These are phyloP conservation scores for Asarcornis scutulata DNA, from an alignment of 2,113 vertebrate genomes.

Conservation along the genomic window DNA sequence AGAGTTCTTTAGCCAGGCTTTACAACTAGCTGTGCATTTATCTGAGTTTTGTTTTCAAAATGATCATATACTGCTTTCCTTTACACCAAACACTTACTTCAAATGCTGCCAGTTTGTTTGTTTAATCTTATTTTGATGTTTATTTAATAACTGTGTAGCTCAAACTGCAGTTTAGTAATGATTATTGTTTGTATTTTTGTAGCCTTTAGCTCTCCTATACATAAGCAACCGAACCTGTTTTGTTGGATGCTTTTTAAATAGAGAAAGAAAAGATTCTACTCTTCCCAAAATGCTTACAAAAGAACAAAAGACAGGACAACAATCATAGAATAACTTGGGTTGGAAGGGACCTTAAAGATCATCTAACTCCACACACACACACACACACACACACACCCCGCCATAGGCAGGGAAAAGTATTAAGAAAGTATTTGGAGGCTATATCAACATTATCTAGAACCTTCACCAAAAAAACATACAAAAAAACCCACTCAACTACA, in stretches of 20 bases:
- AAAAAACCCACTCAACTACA: not conserved
- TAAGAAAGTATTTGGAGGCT: not conserved
- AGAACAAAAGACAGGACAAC: not conserved
- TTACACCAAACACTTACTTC: not conserved
- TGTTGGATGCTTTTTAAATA: not conserved
- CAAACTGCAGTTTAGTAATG: not conserved
- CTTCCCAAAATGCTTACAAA: not conserved
- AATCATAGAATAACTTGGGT: not conserved
- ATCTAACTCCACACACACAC: too few relatives aligned
- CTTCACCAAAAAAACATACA: not conserved
- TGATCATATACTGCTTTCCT: not conserved
- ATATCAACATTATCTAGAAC: not conserved
- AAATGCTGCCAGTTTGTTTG: not conserved
- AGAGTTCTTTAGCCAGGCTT: not conserved
- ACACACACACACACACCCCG: too few relatives aligned
- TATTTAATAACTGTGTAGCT: not conserved
- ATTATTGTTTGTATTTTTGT: not conserved
- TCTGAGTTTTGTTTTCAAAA: not conserved
- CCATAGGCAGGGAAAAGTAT: too few relatives aligned
- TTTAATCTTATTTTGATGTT: not conserved
- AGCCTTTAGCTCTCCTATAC: not conserved
- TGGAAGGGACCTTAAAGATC: too few relatives aligned
- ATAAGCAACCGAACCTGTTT: not conserved
- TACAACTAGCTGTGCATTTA: not conserved
- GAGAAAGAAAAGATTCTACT: not conserved